phyloP scores from a whole-genome alignment of 2,113 vertebrate species.

The Rattus rattus region DNA sequence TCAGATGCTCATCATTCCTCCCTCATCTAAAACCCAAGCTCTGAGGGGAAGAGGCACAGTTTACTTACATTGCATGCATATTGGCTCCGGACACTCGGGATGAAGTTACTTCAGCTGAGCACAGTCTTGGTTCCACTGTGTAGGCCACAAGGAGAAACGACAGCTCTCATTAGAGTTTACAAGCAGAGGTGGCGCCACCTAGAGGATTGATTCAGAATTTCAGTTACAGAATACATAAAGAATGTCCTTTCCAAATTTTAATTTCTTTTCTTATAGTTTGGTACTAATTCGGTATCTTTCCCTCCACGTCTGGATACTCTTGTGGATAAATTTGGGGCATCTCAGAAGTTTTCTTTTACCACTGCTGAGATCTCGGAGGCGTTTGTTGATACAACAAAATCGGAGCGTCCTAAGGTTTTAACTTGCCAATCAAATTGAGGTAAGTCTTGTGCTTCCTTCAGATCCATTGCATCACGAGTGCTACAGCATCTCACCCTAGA shows the following conservation, averaged over 20 bases:
- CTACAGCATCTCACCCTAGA: neutral
- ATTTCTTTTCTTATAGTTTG: neutral
- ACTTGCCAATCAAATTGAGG: neutral
- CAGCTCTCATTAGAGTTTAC: neutral
- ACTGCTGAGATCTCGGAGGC: neutral
- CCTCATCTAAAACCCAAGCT: neutral
- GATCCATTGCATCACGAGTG: neutral
- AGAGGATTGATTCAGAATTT: neutral
- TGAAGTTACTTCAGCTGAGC: neutral
- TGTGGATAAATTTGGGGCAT: neutral
- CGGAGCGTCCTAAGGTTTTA: neutral
- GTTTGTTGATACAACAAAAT: constrained; percentile 20
- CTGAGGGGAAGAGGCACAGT: neutral
- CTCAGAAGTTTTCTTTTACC: neutral
- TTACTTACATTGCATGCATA: neutral
- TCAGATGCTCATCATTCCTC: neutral
- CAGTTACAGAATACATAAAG: neutral
- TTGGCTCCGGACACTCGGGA: rapidly evolving
- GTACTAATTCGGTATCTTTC: neutral
- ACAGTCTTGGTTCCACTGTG: neutral
- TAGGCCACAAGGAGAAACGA: neutral
- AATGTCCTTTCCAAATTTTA: neutral
- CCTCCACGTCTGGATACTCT: neutral
- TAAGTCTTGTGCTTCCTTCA: neutral
- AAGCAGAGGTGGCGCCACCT: neutral